Conservation (phyloP, 2,888 invertebrate species). For the Eustalomyia histrio region DNA sequence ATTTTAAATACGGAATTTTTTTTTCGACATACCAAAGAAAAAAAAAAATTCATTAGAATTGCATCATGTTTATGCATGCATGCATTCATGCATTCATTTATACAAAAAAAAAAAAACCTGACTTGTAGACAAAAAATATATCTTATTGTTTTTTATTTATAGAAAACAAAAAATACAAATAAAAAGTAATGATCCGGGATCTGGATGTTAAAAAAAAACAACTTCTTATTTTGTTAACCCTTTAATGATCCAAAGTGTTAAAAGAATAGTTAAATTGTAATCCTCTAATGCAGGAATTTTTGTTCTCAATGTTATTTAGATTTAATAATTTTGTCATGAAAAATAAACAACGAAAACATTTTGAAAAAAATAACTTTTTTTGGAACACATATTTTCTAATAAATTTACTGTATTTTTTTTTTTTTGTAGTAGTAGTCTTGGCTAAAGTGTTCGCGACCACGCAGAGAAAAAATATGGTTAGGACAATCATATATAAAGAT, state of each 20-base stretch:
- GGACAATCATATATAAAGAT: too few relatives aligned
- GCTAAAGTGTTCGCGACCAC: too few relatives aligned
- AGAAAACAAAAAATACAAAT: not conserved
- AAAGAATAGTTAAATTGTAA: too few relatives aligned
- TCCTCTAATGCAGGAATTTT: too few relatives aligned
- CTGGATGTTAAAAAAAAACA: constrained; percentile 20
- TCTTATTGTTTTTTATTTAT: not conserved
- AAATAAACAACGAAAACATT: too few relatives aligned
- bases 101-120: not conserved
- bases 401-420: too few relatives aligned
- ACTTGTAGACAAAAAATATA: not conserved
- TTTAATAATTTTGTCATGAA: too few relatives aligned
- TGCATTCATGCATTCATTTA: constrained; percentile 14
- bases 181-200: constrained; percentile 25
- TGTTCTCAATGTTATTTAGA: too few relatives aligned
- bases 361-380: too few relatives aligned
- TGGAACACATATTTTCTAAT: too few relatives aligned
- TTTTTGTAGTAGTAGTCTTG: too few relatives aligned
- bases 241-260: not conserved
- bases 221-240: constrained; percentile 4
- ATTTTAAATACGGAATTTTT: constrained; percentile 6
- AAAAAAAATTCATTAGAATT: constrained; percentile 37
- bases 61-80: constrained; percentile 30
- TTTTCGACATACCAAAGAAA: constrained; percentile 8
- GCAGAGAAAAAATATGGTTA: too few relatives aligned